Evolutionary conservation across 2,113 vertebrate genomes (phyloP), one percentile per base, ranked within the genome.

Genomic region (Lates calcarifer): DNA sequence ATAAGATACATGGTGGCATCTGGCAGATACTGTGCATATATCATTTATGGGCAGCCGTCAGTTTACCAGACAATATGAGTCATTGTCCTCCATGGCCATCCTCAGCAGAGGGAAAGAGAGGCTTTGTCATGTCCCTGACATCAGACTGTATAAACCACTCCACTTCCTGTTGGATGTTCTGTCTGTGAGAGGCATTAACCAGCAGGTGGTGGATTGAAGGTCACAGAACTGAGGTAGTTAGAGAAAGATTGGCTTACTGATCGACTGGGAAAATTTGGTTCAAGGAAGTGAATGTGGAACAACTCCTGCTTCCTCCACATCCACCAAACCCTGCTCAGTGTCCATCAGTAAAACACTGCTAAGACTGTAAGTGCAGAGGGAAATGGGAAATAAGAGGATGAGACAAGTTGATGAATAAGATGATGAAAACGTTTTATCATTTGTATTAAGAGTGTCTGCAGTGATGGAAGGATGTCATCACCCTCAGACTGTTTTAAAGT

Each of bases 401-500:
- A 78, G 66, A 68, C 35, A 62, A 73, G 58, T 29, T 61, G 51
- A 84, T 56, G 41, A 62, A 84, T 41, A 68, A 66, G 72, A 89
- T 86, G 84, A 91, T 58, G 87, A 89, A 88, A 89, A 80, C 18
- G 53, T 90, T 87, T 81, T 75, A 78, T 86, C 73, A 89, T 80
- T 84, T 81, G 24, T 70, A 74, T 72, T 69, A 80, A 57, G 75
- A 70, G 75, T 86, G 83, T 80, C 68, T 45, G 79, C 81, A 74
- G 28, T 74, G 74, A 87, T 71, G 45, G 70, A 83, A 67, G 69
- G 56, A 82, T 93, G 89, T 83, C 92, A 78, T 92, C 91, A 91
- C 58, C 60, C 61, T 37, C 58, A 20, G 43, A 74, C 43, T 45
- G 39, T 72, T 82, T 76, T 75, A 66, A 65, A 83, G 62, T 5